Base-by-base conservation (phyloP, 2,888 invertebrate genomes). In the Cephalotes varians region DNA sequence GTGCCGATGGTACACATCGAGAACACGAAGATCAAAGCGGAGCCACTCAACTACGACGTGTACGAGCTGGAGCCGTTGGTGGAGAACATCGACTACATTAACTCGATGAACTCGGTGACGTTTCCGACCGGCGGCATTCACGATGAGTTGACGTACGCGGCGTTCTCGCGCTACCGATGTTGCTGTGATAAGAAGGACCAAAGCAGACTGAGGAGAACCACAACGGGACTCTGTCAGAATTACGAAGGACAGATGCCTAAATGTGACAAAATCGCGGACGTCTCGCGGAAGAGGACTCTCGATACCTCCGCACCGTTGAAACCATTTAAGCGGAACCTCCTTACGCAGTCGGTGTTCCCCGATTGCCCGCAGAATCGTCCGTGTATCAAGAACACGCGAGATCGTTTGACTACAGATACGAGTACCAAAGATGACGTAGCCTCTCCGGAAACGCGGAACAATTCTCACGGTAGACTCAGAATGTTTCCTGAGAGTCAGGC, bases 1-100 rank as follows among this genome's bases (percentile, higher is more conserved):
- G 86, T 90, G 15, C 94, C 94, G 3, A 94, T 94, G 94, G 94
- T 94, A 34, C 93, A 93, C 7, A 93, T 94, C 86, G 91, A 91
- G 72, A 92, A 91, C 58, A 84, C 93, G 28, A 93, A 92, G 82
- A 92, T 93, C n/a, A 93, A 94, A 84, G 83, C 90, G 9, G 93
- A 94, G 72, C 92, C 92, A 1, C 85, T 89, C 3, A 92, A 93
- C 56, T 90, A 89, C 62, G 87, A 90, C 2, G 56, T 85, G 10
- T 91, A 87, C 72, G 87, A 87, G 18, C 69, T 86, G 18, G 84
- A 86, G 9, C 88, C 91, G 2, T 76, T 90, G 12, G 86, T 85
- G 31, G 87, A 84, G 1, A 87, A 88, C 31, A 87, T 84, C n/a
- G 86, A 86, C 25, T 90, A 89, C 12, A 85, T 86, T 10, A 90